Conservation (phyloP, 1,140 invertebrate species). For the Drosophila parabipectinata region DNA sequence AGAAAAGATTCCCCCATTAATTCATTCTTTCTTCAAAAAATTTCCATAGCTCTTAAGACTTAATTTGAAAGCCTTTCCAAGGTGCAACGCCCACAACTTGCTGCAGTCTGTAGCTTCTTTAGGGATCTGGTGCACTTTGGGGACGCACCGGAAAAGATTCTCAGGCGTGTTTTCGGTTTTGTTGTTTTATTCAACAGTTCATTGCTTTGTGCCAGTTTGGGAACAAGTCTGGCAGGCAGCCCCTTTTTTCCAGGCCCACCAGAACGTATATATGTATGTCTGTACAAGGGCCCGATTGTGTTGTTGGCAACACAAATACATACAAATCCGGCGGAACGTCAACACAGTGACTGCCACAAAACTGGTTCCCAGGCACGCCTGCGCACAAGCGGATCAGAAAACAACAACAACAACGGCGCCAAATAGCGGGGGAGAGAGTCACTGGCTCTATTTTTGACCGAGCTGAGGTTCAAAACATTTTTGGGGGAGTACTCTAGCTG, state of each 20-base stretch:
- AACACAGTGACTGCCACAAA: constrained; percentile 42
- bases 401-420: constrained; percentile 36
- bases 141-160: constrained; percentile 73
- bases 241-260: constrained; percentile 43
- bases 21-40: constrained; percentile 12
- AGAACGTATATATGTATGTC: constrained; percentile 34
- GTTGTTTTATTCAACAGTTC: constrained; percentile 73
- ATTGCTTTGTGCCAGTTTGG: constrained; percentile 79
- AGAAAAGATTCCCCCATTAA: not conserved
- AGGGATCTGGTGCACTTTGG: constrained; percentile 19
- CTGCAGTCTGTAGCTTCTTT: constrained; percentile 29
- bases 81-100: constrained; percentile 63
- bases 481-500: constrained; percentile 20
- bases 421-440: constrained; percentile 32
- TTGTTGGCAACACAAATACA: constrained; percentile 25
- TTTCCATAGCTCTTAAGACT: constrained; percentile 31
- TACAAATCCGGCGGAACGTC: constrained; percentile 14
- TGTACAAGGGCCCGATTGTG: constrained; percentile 45
- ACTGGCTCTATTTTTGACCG: constrained; percentile 58
- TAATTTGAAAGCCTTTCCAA: constrained; percentile 36
- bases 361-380: constrained; percentile 70
- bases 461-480: constrained; percentile 67
- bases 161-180: constrained; percentile 66
- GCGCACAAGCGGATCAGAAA: constrained; percentile 34
- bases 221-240: constrained; percentile 65